Evolutionary conservation across 2,888 invertebrate species (phyloP).

Genomic region (Drosophila quinaria): DNA sequence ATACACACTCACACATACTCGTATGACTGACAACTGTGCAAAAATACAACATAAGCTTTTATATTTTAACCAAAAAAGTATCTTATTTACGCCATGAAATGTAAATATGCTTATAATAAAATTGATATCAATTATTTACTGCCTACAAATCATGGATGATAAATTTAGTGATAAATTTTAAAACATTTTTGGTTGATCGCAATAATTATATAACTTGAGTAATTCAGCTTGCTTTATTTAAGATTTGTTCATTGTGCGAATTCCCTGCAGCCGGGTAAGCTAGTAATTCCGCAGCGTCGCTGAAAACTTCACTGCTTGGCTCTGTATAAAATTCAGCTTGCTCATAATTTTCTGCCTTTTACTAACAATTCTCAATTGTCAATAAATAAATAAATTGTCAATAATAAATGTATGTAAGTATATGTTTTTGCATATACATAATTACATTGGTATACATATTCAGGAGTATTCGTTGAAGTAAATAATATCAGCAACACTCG

Average conservation of each 20-base stretch:
- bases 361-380: neutral
- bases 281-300: neutral
- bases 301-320: neutral
- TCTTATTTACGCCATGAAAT: neutral
- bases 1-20: constrained; percentile 5
- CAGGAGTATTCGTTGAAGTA: neutral
- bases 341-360: neutral
- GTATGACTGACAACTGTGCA: neutral
- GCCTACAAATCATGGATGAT: neutral
- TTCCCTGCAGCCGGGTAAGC: neutral
- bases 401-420: neutral
- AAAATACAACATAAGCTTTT: neutral
- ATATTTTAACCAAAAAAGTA: neutral
- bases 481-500: constrained; percentile 11
- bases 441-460: neutral
- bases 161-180: neutral
- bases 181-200: neutral
- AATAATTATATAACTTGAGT: no score
- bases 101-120: neutral
- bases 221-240: neutral
- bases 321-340: neutral
- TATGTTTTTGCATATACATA: neutral
- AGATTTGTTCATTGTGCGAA: neutral
- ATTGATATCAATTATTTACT: neutral
- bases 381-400: neutral